Percentiles rank a stretch among this genome's conserved stretches.
phyloP scores from a whole-genome alignment of 2,797 vertebrate genomes.

The Gobio occitaniae region DNA sequence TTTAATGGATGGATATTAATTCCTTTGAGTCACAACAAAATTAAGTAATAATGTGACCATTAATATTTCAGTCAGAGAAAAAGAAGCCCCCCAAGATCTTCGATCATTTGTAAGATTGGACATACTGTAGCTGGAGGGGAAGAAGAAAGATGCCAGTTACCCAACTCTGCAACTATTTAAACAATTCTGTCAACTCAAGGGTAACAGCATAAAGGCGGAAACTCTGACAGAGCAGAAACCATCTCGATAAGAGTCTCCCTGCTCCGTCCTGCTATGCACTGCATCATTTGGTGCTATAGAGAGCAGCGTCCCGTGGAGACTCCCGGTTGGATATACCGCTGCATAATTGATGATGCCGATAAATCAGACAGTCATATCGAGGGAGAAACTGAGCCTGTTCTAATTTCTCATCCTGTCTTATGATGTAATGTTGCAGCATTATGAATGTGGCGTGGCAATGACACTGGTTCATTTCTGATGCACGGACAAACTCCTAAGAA shows the following conservation, averaged over 20 bases:
- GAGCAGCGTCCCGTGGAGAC: slow-evolving; percentile 41
- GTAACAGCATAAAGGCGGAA: slow-evolving; percentile 12
- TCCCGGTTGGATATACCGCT: slow-evolving; percentile 47
- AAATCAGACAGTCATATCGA: slow-evolving; percentile 50
- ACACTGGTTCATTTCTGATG: slow-evolving; percentile 1
- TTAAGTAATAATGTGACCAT: slow-evolving; percentile 80
- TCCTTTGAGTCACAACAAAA: slow-evolving; percentile 82
- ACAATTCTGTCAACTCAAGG: slow-evolving; percentile 32
- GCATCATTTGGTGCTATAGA: slow-evolving; percentile 54
- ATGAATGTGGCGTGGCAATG: not conserved
- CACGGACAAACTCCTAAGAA: not conserved
- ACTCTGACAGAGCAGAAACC: slow-evolving; percentile 27
- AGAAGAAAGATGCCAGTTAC: slow-evolving; percentile 1
- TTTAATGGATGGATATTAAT: slow-evolving; percentile 82
- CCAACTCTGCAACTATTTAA: slow-evolving; percentile 23
- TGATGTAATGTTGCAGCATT: slow-evolving; percentile 55
- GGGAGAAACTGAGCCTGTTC: slow-evolving; percentile 36
- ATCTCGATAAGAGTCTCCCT: not conserved
- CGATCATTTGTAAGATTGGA: slow-evolving; percentile 73
- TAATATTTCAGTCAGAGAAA: slow-evolving; percentile 79
- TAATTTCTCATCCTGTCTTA: slow-evolving; percentile 48
- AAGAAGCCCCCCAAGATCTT: slow-evolving; percentile 58
- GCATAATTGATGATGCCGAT: slow-evolving; percentile 58
- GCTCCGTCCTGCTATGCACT: slow-evolving; percentile 31
- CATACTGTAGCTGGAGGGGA: not conserved